phyloP scores from a whole-genome alignment of 92 coral and sea anemone genomes.

The Porites lobata region DNA sequence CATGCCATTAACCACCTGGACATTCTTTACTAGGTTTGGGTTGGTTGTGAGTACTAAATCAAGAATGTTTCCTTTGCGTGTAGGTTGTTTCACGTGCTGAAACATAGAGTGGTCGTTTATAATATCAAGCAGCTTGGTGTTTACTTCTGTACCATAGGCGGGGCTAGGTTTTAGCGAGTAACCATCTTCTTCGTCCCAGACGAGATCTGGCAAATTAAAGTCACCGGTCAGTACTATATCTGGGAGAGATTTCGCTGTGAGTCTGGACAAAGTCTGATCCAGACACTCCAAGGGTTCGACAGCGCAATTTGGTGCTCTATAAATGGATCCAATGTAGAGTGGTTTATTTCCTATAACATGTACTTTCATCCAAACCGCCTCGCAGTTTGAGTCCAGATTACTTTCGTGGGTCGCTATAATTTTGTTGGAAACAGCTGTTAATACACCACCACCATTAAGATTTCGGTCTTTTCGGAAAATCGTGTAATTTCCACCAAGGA shows the following conservation, averaged over 20 bases:
- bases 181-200: background rate
- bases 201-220: background rate
- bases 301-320: constrained; percentile 8
- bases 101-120: constrained; percentile 10
- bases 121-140: constrained; percentile 5
- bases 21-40: constrained; percentile 38
- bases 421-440: too few relatives aligned
- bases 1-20: constrained; percentile 42
- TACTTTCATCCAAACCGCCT: too few relatives aligned
- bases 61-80: background rate
- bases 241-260: constrained; percentile 6
- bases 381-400: too few relatives aligned
- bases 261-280: constrained; percentile 6
- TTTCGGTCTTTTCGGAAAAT: too few relatives aligned
- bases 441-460: too few relatives aligned
- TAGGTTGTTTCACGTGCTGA: constrained; percentile 7
- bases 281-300: constrained; percentile 16
- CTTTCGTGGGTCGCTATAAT: background rate
- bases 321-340: background rate
- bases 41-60: constrained; percentile 43
- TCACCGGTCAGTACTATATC: background rate
- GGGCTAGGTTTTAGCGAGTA: constrained; percentile 2
- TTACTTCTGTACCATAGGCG: constrained; percentile 1
- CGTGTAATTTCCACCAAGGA: too few relatives aligned
- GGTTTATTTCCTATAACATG: too few relatives aligned